Evolutionary conservation across 2,797 vertebrate species (phyloP).

Genomic region (Amblyopsis hoosieri): DNA sequence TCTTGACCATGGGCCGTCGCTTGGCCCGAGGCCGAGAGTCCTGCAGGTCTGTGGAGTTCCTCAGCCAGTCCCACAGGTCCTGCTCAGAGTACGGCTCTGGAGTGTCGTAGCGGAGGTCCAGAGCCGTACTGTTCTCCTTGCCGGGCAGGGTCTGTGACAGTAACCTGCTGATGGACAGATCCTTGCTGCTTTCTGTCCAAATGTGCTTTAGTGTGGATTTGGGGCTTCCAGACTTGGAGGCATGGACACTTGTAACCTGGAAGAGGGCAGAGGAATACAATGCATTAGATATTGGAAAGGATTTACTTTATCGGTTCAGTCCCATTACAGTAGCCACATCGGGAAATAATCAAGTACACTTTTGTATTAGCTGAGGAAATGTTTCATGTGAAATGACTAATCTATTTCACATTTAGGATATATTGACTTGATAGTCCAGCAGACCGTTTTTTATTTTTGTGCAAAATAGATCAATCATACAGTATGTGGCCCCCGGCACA

Average conservation of each 20-base stretch:
- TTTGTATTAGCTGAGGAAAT: slow-evolving; percentile 24
- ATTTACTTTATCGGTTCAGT: background rate
- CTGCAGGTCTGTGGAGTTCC: slow-evolving; percentile 94
- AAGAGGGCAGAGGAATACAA: slow-evolving; percentile 55
- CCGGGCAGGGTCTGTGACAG: slow-evolving; percentile 96
- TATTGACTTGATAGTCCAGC: slow-evolving; percentile 50
- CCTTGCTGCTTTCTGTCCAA: slow-evolving; percentile 98
- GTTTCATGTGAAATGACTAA: slow-evolving; percentile 41
- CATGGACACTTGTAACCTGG: slow-evolving; percentile 87
- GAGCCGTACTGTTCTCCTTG: slow-evolving; percentile 92
- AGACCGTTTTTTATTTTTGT: slow-evolving; percentile 35
- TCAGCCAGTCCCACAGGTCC: slow-evolving; percentile 99
- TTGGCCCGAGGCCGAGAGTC: slow-evolving; percentile 93
- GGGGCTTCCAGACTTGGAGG: slow-evolving; percentile 91
- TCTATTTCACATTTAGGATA: slow-evolving; percentile 32
- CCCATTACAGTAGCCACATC: slow-evolving; percentile 5
- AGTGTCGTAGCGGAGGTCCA: slow-evolving; percentile 95
- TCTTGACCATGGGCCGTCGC: slow-evolving; percentile 96
- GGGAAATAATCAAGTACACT: slow-evolving; percentile 25
- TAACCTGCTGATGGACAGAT: slow-evolving; percentile 96
- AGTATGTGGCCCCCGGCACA: slow-evolving; percentile 22
- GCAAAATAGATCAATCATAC: slow-evolving; percentile 53
- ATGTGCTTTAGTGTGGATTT: slow-evolving; percentile 96
- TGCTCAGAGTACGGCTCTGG: slow-evolving; percentile 98
- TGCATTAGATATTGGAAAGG: slow-evolving; percentile 22